Evolutionary conservation across 2,113 vertebrate species (phyloP), one percentile per base, ranked within the genome.

Genomic region (Python bivittatus): DNA sequence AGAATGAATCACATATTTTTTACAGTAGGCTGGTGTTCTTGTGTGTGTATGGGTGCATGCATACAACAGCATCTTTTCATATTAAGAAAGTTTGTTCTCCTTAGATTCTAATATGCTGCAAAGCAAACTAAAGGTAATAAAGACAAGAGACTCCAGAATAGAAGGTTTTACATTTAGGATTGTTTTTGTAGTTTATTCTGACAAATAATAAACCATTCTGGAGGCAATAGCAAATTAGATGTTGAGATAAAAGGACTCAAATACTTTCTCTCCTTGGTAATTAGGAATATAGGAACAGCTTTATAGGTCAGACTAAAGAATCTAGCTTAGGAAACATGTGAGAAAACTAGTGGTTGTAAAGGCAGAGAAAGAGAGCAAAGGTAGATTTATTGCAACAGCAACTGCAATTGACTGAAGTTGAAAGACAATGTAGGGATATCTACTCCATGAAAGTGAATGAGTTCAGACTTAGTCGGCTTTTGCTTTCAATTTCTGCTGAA

Each of bases 1-100:
- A 57, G 86, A 94, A 95, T 86, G n/a, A 89, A 56, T 7, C 0
- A 33, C 6, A 84, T 27, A 20, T 5, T 94, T 22, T 92, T 94
- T 94, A 93, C 84, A 56, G 89, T 4, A 85, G 91, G 29, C 2
- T 20, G 56, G 27, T 9, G 79, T 1, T 52, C 94, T 56, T 52
- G n/a, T 92, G 6, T 20, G 0, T 17, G 8, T 38, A 64, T 90
- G 22, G 12, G 9, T 42, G 17, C 20, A 52, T 10, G 56, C 0
- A 91, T 64, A 91, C 57, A 2, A 90, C 68, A 88, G 79, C 52
- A 27, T 22, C 0, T 0, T 54, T 61, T 89, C 1, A 64, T 0
- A 87, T 4, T 61, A 54, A 25, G 79, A 2, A 86, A 58, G 33
- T 85, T 33, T 0, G n/a, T 79, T 2, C n/a, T 91, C 0, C 11